These are phyloP conservation scores for Nannoperca australis DNA, from an alignment of 2,797 vertebrate genomes.

Conservation along the genomic window DNA sequence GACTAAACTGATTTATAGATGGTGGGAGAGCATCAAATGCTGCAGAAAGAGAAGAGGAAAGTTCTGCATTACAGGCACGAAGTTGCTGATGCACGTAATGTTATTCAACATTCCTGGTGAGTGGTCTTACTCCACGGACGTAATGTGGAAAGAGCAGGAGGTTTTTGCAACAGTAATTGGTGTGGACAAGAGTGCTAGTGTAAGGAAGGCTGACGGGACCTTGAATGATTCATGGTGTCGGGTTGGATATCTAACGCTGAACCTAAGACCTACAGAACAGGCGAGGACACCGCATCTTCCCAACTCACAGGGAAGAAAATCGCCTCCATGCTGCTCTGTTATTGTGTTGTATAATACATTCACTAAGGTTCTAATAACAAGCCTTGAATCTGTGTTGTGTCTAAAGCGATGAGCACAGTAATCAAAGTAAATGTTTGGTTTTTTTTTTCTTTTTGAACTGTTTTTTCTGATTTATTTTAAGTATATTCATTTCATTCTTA, in stretches of 20 bases:
- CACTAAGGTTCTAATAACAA: constrained; percentile 6
- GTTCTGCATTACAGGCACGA: constrained; percentile 60
- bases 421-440: background rate
- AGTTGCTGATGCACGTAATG: constrained; percentile 77
- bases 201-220: constrained; percentile 71
- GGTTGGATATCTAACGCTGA: constrained; percentile 78
- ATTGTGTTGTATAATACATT: constrained; percentile 41
- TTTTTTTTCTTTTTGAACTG: background rate
- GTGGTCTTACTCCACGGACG: constrained; percentile 65
- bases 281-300: constrained; percentile 55
- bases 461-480: constrained; percentile 12
- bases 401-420: background rate
- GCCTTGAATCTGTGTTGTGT: background rate
- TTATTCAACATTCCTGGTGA: constrained; percentile 74
- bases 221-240: constrained; percentile 82
- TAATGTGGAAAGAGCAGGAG: constrained; percentile 81
- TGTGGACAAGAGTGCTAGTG: constrained; percentile 77
- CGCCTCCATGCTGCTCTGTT: constrained; percentile 23
- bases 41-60: constrained; percentile 46
- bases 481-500: constrained; percentile 23
- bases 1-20: constrained; percentile 51
- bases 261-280: constrained; percentile 72
- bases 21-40: constrained; percentile 35
- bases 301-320: constrained; percentile 32
- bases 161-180: constrained; percentile 76